These are phyloP conservation scores for Phengaris arion DNA, from an alignment of 2,888 invertebrate genomes.

Conservation along the genomic window DNA sequence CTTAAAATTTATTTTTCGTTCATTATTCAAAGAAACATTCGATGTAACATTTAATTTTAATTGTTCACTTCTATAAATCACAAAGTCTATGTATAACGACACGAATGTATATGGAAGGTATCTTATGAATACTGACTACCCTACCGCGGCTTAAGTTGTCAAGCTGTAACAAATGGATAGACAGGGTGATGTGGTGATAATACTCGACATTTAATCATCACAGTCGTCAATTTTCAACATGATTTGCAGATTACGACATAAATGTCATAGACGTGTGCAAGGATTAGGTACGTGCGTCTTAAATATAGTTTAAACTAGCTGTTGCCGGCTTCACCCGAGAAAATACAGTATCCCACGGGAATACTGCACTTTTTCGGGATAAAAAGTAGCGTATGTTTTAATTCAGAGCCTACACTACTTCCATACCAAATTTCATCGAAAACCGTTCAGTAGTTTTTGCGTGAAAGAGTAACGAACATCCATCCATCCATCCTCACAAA, in stretches of 20 bases:
- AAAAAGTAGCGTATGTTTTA: no score
- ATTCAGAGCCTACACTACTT: no score
- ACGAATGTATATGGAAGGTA: conserved; percentile 61
- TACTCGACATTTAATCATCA: conserved; percentile 59
- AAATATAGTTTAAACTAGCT: background rate
- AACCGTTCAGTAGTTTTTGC: no score
- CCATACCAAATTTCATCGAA: no score
- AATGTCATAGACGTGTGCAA: conserved; percentile 26
- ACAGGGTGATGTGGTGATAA: conserved; percentile 54
- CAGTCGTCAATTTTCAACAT: conserved; percentile 43
- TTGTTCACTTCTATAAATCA: background rate
- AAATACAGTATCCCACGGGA: no score
- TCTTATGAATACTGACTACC: conserved; percentile 73
- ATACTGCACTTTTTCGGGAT: no score
- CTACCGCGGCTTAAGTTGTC: conserved; percentile 70
- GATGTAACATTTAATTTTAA: background rate
- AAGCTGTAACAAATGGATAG: conserved; percentile 60
- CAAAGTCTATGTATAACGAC: conserved; percentile 45
- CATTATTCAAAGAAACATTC: background rate
- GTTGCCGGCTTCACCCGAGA: no score
- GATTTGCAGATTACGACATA: conserved; percentile 40
- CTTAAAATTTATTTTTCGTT: no score
- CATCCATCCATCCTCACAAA: no score
- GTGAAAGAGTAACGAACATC: no score
- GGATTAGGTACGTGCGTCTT: conserved; percentile 3